Base-by-base conservation (phyloP, 1,140 invertebrate species). In the Odontomachus brunneus region DNA sequence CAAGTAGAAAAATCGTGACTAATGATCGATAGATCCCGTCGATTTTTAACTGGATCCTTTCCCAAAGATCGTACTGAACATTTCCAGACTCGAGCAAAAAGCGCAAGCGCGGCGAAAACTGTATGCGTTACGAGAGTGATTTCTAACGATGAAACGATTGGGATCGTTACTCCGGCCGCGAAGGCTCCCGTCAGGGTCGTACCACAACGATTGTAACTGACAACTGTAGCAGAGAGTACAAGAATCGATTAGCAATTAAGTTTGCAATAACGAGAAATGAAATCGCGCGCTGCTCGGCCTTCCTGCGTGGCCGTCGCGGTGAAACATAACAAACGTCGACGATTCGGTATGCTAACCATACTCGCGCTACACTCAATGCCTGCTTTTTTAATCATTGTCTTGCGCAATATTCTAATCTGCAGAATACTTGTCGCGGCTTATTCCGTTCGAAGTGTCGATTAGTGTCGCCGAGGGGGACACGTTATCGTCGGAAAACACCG, bases 191-290 rank as follows among this genome's bases (percentile, higher is more conserved):
- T 74, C 78, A 82, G 69, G 78, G 78, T 74, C 69, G 78, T 82
- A 38, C 57, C 78, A 57, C 63, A n/a, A n/a, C n/a, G n/a, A 71
- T 57, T 69, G 75, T 57, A 65, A 80, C 71, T 69, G 75, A 51
- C 65, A 80, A 71, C 75, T 80, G 65, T 80, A 78, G 65, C 63
- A 51, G n/a, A n/a, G n/a, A n/a, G 17, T 57, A 55, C 33, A 69
- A 57, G 75, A 69, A 80, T 80, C 75, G 75, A 80, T 71, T 69
- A 71, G 65, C 65, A 80, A 80, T 80, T 80, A 80, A 29, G 65
- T 69, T 51, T 69, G 75, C 51, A 80, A 80, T 71, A 80, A 80
- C n/a, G 65, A 80, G 75, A 71, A 71, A 76, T 66, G 29, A 76
- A 80, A 80, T 80, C 51, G 51, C 51, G 17, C 38, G 9, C 51